A percentile compares a stretch with the other conserved stretches of the same genome.
These are phyloP conservation scores for Drosophila serrata DNA, from an alignment of 1,140 invertebrate genomes.

Conservation along the genomic window DNA sequence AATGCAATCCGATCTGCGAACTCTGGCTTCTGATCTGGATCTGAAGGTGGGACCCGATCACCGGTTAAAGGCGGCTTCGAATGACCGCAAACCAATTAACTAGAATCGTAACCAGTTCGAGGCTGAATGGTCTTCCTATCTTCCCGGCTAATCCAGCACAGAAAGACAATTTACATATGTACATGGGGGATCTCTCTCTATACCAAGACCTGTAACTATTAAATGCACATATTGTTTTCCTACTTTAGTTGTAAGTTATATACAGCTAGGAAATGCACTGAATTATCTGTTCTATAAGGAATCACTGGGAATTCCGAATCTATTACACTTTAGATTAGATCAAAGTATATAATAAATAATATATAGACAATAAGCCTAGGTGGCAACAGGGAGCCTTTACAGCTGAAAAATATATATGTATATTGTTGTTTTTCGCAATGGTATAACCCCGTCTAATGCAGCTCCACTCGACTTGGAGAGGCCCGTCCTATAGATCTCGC, in stretches of 20 bases:
- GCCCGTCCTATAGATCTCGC: slow-evolving; percentile 20
- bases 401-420: slow-evolving; percentile 1
- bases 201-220: background rate
- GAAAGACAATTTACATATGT: background rate
- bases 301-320: background rate
- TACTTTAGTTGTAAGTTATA: background rate
- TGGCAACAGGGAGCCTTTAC: slow-evolving; percentile 12
- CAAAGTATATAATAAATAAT: slow-evolving; percentile 18
- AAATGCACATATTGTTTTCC: too few relatives aligned
- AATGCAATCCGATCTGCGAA: slow-evolving; percentile 32
- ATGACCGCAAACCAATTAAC: slow-evolving; percentile 57
- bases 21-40: background rate
- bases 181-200: too few relatives aligned
- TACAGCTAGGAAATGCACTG: background rate
- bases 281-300: background rate
- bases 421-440: slow-evolving; percentile 15
- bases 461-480: slow-evolving; percentile 37
- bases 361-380: background rate
- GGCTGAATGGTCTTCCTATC: slow-evolving; percentile 29
- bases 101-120: slow-evolving; percentile 60
- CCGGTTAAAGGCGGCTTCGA: slow-evolving; percentile 35
- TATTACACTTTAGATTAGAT: slow-evolving; percentile 11
- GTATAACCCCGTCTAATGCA: slow-evolving; percentile 44
- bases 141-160: slow-evolving; percentile 10
- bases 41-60: slow-evolving; percentile 1